These are phyloP conservation scores for Clostera curtula DNA, from an alignment of 2,888 invertebrate species.

Conservation along the genomic window DNA sequence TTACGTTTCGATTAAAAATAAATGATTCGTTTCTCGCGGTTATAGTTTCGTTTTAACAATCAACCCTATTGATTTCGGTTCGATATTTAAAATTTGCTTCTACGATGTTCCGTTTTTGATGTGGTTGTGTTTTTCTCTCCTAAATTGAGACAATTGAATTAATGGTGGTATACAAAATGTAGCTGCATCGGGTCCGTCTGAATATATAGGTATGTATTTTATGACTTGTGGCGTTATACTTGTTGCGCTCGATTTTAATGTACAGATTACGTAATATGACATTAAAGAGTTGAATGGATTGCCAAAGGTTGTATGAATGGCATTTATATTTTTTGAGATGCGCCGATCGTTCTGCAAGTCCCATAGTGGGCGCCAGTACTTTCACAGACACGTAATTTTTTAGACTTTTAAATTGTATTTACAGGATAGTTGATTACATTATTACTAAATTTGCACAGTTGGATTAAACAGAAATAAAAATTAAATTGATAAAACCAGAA, in stretches of 20 bases:
- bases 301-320: no score
- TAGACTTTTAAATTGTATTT: no score
- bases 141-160: conserved; percentile 33
- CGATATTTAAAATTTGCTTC: conserved; percentile 15
- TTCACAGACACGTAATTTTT: no score
- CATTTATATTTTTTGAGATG: no score
- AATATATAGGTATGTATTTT: conserved; percentile 34
- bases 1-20: no score
- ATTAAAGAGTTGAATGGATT: conserved; percentile 31
- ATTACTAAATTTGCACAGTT: no score
- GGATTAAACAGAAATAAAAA: no score
- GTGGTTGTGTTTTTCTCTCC: conserved; percentile 34
- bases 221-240: conserved; percentile 53
- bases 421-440: no score
- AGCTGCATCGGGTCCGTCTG: conserved; percentile 31
- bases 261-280: conserved; percentile 53
- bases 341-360: no score
- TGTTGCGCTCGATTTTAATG: conserved; percentile 52
- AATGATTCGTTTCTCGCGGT: conserved; percentile 6
- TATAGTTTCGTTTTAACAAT: conserved; percentile 6
- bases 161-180: conserved; percentile 42
- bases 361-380: conserved; percentile 25
- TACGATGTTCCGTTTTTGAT: conserved; percentile 25
- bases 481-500: no score
- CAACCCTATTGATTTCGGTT: conserved; percentile 9